phyloP scores from a whole-genome alignment of 1,140 invertebrate genomes.

The Drosophila tani region DNA sequence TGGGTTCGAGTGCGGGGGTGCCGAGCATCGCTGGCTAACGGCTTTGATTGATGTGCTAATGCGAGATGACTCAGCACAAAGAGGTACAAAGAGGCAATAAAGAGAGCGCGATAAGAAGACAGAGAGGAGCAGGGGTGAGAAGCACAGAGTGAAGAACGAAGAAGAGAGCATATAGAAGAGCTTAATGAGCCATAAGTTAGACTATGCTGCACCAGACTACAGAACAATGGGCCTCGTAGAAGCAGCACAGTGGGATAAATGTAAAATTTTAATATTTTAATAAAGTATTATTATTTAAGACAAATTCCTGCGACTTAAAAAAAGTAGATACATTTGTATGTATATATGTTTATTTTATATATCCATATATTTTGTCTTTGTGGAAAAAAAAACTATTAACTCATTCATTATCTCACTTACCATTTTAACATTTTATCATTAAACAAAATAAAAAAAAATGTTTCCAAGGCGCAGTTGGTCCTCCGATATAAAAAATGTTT shows the following conservation, averaged over 20 bases:
- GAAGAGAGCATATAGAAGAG: constrained; percentile 5
- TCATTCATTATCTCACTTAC: no score
- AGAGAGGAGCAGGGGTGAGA: background rate
- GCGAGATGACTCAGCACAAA: constrained; percentile 37
- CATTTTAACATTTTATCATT: no score
- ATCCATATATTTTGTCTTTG: no score
- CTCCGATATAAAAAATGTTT: no score
- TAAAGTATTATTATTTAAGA: background rate
- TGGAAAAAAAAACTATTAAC: no score
- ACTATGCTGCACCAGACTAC: constrained; percentile 20
- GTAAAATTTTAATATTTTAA: no score
- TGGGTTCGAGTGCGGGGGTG: constrained; percentile 11
- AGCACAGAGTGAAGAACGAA: background rate
- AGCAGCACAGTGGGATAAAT: constrained; percentile 11
- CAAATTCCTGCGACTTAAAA: background rate
- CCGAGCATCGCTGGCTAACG: constrained; percentile 22
- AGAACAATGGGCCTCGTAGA: background rate
- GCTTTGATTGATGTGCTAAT: constrained; percentile 58
- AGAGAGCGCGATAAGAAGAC: background rate
- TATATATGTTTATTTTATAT: no score
- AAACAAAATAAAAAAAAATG: no score
- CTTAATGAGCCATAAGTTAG: constrained; percentile 48
- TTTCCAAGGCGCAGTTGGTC: no score
- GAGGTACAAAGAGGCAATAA: constrained; percentile 2
- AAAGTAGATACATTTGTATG: no score